These are phyloP conservation scores for Sphyrna mokarran DNA, from an alignment of 2,113 vertebrate genomes.

Conservation along the genomic window DNA sequence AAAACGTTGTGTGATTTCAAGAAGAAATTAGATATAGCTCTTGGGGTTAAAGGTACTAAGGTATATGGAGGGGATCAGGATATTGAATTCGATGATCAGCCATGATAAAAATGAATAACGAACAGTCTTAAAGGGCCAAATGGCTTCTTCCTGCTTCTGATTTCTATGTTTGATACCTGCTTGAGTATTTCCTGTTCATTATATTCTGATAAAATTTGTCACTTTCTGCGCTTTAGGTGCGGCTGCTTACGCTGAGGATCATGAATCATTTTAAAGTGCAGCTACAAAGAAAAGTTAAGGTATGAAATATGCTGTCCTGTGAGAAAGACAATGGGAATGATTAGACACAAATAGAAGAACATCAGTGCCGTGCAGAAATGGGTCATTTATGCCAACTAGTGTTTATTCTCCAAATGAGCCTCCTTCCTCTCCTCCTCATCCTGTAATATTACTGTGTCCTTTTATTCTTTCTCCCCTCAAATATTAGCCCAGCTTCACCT, in stretches of 20 bases:
- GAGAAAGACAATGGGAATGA: not conserved
- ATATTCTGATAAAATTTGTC: not conserved
- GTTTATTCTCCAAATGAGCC: not conserved
- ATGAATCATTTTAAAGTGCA: conserved; percentile 75
- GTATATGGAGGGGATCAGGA: too few relatives aligned
- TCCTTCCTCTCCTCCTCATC: not conserved
- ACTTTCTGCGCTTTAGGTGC: conserved; percentile 62
- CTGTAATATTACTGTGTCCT: too few relatives aligned
- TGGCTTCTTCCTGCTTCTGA: too few relatives aligned
- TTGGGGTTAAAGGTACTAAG: too few relatives aligned
- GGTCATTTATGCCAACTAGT: not conserved
- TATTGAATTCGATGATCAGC: too few relatives aligned
- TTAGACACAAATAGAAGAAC: not conserved
- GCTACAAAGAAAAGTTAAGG: conserved; percentile 64
- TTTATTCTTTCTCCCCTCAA: too few relatives aligned
- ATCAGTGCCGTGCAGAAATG: not conserved
- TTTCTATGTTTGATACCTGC: too few relatives aligned
- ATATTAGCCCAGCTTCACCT: too few relatives aligned
- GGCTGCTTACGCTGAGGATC: conserved; percentile 80
- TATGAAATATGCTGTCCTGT: conserved; percentile 46
- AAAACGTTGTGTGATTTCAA: too few relatives aligned
- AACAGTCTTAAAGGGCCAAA: too few relatives aligned
- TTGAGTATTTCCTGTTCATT: not conserved
- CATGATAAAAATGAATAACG: too few relatives aligned
- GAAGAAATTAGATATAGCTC: too few relatives aligned